Percentiles rank a stretch among this genome's conserved stretches.
phyloP scores from a whole-genome alignment of 2,113 vertebrate genomes.

The Xiphias gladius region DNA sequence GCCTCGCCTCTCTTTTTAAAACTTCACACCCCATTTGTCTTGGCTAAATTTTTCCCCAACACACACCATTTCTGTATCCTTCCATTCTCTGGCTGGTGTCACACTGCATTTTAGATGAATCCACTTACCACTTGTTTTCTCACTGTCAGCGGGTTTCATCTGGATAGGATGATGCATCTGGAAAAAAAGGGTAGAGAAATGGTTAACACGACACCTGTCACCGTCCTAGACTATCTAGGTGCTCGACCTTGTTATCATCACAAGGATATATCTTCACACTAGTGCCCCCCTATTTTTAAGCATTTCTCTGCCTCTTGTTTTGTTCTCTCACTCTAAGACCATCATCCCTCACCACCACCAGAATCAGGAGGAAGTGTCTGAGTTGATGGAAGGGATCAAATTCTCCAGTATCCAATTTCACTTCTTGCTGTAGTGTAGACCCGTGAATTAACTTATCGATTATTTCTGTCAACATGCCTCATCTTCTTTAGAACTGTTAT shows the following conservation, averaged over 20 bases:
- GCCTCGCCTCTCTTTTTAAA: background rate
- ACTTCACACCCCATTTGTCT: background rate
- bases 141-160: constrained; percentile 98
- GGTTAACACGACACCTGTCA: constrained; percentile 14
- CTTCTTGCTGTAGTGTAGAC: constrained; percentile 27
- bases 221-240: constrained; percentile 14
- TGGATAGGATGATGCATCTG: constrained; percentile 99
- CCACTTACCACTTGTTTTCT: constrained; percentile 96
- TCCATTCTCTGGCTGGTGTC: background rate
- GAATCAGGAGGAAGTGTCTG: constrained; percentile 37
- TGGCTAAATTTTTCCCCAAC: background rate
- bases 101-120: constrained; percentile 27
- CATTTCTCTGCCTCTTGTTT: constrained; percentile 31
- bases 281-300: constrained; percentile 4
- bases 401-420: constrained; percentile 64
- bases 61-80: background rate
- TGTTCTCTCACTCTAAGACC: constrained; percentile 29
- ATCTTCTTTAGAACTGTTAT: constrained; percentile 27
- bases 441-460: constrained; percentile 54
- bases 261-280: constrained; percentile 15
- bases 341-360: constrained; percentile 40
- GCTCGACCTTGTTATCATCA: constrained; percentile 32
- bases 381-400: constrained; percentile 64
- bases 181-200: constrained; percentile 56
- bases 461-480: constrained; percentile 48